phyloP scores from a whole-genome alignment of 2,888 invertebrate genomes.

The Stenichneumon culpator region DNA sequence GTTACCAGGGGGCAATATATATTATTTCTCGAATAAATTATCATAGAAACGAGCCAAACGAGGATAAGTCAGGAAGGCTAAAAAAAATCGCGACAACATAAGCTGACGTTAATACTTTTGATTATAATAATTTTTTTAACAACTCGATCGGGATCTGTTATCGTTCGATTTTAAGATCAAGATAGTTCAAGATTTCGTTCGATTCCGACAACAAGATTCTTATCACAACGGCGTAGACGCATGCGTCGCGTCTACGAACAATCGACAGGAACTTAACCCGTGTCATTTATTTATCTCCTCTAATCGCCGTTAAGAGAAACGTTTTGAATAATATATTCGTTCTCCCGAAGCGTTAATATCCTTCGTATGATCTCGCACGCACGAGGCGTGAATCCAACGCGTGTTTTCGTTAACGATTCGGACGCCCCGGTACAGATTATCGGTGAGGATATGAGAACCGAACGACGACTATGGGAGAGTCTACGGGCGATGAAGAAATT shows the following conservation, averaged over 20 bases:
- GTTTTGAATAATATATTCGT: conserved; percentile 54
- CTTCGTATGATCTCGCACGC: conserved; percentile 53
- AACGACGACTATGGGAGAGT: conserved; percentile 28
- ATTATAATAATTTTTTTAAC: conserved; percentile 11
- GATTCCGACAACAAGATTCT: conserved; percentile 14
- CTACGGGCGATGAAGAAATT: conserved; percentile 55
- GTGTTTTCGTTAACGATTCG: conserved; percentile 63
- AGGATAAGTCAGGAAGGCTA: conserved; percentile 15
- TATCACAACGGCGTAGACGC: conserved; percentile 3
- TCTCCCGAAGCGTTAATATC: conserved; percentile 52
- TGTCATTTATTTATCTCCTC: conserved; percentile 33
- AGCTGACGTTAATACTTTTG: background rate
- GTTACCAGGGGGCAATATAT: conserved; percentile 38
- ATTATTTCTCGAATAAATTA: conserved; percentile 40
- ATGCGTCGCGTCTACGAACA: background rate
- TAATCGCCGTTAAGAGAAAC: conserved; percentile 49
- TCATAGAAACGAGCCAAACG: conserved; percentile 15
- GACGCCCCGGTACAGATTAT: conserved; percentile 48
- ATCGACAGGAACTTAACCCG: background rate
- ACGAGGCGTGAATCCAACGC: conserved; percentile 61
- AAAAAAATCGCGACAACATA: background rate
- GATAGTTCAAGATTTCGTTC: conserved; percentile 8
- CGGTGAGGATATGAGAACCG: conserved; percentile 35
- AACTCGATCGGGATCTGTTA: conserved; percentile 1
- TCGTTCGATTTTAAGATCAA: conserved; percentile 3